Evolutionary conservation across 1,140 invertebrate species (phyloP).

Genomic region (Drosophila melanica): DNA sequence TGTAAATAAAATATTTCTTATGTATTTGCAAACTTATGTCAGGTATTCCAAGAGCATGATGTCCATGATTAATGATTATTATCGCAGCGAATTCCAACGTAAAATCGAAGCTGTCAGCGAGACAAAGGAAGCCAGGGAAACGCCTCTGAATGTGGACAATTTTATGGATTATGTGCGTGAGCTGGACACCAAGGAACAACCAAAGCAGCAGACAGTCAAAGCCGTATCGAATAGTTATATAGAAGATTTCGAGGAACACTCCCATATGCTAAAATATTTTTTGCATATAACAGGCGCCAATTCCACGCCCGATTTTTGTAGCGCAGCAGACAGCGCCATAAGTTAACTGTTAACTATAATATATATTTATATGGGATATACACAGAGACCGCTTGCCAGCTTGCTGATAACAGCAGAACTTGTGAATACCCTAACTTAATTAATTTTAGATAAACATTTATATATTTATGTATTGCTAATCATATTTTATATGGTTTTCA

Average conservation of each 20-base stretch:
- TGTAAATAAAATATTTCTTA: neutral
- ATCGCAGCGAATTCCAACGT: constrained; percentile 77
- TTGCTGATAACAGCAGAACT: no score
- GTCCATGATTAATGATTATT: constrained; percentile 83
- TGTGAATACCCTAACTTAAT: no score
- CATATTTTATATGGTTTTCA: constrained; percentile 29
- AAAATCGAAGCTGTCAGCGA: constrained; percentile 50
- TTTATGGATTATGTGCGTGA: constrained; percentile 76
- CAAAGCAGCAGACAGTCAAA: neutral
- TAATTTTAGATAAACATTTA: neutral
- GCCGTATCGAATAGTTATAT: neutral
- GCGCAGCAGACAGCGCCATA: constrained; percentile 37
- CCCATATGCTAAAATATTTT: constrained; percentile 38
- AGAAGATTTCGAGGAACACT: neutral
- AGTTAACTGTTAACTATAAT: constrained; percentile 29
- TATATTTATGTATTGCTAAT: neutral
- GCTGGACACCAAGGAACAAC: constrained; percentile 39
- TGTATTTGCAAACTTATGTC: neutral
- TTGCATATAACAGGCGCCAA: constrained; percentile 54
- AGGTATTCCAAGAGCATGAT: constrained; percentile 79
- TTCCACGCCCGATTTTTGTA: constrained; percentile 38
- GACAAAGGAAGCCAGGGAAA: constrained; percentile 23
- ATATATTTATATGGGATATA: neutral
- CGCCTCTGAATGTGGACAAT: constrained; percentile 64
- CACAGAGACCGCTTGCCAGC: no score